Percentiles rank a stretch among this genome's conserved stretches.
Evolutionary conservation across 2,797 vertebrate genomes (phyloP).

Genomic region (Pterois miles): DNA sequence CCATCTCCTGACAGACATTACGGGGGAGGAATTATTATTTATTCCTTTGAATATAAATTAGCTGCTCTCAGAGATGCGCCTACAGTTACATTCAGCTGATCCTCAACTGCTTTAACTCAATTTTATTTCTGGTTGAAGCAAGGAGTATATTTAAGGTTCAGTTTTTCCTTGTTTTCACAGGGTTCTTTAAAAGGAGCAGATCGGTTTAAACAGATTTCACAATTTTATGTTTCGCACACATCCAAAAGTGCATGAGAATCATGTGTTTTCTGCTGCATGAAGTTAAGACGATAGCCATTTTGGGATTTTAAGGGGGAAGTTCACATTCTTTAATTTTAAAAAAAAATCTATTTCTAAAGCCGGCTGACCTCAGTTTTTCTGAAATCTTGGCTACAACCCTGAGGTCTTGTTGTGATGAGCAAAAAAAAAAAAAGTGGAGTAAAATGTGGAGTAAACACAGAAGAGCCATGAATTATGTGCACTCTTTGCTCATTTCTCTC

Average conservation of each 20-base stretch:
- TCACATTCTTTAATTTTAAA: not conserved
- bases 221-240: not conserved
- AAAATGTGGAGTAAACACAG: not conserved
- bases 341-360: not conserved
- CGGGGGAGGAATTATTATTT: conserved; percentile 55
- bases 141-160: not conserved
- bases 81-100: conserved; percentile 15
- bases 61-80: conserved; percentile 22
- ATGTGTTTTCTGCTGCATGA: not conserved
- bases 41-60: conserved; percentile 59
- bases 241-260: not conserved
- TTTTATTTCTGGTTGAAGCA: conserved; percentile 15
- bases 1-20: conserved; percentile 63
- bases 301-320: not conserved
- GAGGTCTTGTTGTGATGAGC: not conserved
- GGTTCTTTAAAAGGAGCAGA: not conserved
- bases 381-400: not conserved
- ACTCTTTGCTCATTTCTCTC: not conserved
- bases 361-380: not conserved
- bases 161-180: not conserved
- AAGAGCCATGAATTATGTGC: not conserved
- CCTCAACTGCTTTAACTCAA: conserved; percentile 12
- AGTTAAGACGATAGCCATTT: not conserved
- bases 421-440: not conserved
- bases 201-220: not conserved